These are phyloP conservation scores for Aradophagus sp. DNA, from an alignment of 1,140 invertebrate genomes.

Conservation along the genomic window DNA sequence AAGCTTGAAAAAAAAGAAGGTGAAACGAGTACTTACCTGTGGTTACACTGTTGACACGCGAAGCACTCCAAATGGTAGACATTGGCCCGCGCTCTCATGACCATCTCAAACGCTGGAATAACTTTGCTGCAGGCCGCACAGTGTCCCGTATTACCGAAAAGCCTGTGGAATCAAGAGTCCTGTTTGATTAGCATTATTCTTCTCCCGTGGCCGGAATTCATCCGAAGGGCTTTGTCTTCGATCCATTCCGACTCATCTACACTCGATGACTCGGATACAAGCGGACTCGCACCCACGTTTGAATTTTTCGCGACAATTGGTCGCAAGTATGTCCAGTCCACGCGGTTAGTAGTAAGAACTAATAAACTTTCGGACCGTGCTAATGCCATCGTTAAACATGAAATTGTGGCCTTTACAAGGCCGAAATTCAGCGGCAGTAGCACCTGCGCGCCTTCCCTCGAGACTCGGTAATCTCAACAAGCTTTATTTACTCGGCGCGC, in stretches of 20 bases:
- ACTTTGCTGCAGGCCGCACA: slow-evolving; percentile 94
- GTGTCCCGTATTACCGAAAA: slow-evolving; percentile 94
- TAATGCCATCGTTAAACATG: slow-evolving; percentile 71
- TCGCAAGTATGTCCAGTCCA: neutral
- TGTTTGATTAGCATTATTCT: slow-evolving; percentile 46
- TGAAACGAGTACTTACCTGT: slow-evolving; percentile 84
- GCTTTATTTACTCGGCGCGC: slow-evolving; percentile 66
- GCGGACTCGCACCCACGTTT: neutral
- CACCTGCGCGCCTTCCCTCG: slow-evolving; percentile 68
- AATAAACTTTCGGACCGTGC: slow-evolving; percentile 64
- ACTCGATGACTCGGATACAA: neutral
- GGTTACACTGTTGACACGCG: slow-evolving; percentile 96
- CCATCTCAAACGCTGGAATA: slow-evolving; percentile 97
- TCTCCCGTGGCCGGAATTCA: slow-evolving; percentile 31
- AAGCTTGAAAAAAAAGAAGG: too few species aligned
- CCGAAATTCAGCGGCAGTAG: slow-evolving; percentile 59
- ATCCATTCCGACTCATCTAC: neutral
- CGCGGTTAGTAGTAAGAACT: slow-evolving; percentile 41
- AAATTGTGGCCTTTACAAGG: slow-evolving; percentile 72
- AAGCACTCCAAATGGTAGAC: slow-evolving; percentile 98
- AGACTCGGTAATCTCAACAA: slow-evolving; percentile 68
- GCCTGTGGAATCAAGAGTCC: slow-evolving; percentile 74
- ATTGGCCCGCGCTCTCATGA: slow-evolving; percentile 95
- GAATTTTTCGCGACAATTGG: slow-evolving; percentile 11
- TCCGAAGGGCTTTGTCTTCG: slow-evolving; percentile 1